Evolutionary conservation across 2,113 vertebrate genomes (phyloP).

Genomic region (Cebus imitator): DNA sequence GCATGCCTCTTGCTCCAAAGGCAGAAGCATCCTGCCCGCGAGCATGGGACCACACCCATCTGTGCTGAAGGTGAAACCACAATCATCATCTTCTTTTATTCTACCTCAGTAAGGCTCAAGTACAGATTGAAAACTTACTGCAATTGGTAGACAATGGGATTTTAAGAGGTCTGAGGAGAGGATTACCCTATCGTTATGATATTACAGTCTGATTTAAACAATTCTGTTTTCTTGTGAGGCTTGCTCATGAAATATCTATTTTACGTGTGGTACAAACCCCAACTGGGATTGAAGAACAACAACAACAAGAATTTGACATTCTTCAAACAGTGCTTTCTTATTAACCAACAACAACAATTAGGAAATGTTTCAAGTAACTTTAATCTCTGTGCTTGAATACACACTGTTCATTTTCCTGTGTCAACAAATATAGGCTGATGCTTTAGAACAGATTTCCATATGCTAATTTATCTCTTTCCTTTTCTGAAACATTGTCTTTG

Average conservation of each 20-base stretch:
- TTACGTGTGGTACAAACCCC: slow-evolving; percentile 51
- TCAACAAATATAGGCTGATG: slow-evolving; percentile 73
- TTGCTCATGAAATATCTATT: slow-evolving; percentile 46
- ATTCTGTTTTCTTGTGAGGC: slow-evolving; percentile 47
- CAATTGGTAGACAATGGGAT: slow-evolving; percentile 35
- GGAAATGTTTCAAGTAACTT: slow-evolving; percentile 78
- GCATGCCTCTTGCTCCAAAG: slow-evolving; percentile 29
- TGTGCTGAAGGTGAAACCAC: slow-evolving; percentile 64
- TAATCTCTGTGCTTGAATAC: slow-evolving; percentile 75
- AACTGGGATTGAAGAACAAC: background rate
- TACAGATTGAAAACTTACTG: slow-evolving; percentile 40
- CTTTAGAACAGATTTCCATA: slow-evolving; percentile 76
- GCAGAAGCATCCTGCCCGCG: background rate
- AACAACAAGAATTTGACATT: slow-evolving; percentile 31
- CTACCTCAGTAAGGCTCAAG: slow-evolving; percentile 55
- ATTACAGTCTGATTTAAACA: slow-evolving; percentile 51
- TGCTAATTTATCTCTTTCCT: slow-evolving; percentile 78
- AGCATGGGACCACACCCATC: slow-evolving; percentile 50
- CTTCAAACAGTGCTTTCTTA: slow-evolving; percentile 72
- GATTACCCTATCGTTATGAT: slow-evolving; percentile 43
- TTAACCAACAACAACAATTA: slow-evolving; percentile 80
- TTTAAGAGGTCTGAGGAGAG: slow-evolving; percentile 58
- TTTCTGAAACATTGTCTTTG: slow-evolving; percentile 74
- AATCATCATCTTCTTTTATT: slow-evolving; percentile 19
- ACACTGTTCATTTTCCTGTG: slow-evolving; percentile 74